Conservation (phyloP, 2,888 invertebrate genomes). For the Chloromyia formosa region DNA sequence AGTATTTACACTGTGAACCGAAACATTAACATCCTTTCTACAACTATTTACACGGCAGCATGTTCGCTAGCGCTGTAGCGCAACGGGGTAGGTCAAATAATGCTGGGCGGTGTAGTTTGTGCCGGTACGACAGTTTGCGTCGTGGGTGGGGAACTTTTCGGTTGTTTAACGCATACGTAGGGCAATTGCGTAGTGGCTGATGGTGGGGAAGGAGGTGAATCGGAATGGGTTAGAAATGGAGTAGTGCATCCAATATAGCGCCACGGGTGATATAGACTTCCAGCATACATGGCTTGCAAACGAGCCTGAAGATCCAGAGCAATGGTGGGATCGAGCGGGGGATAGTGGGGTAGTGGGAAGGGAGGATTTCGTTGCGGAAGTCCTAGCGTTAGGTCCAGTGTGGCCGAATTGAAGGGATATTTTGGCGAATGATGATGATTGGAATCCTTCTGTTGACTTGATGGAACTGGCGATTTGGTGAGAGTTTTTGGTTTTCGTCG, state of each 20-base stretch:
- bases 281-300: slow-evolving; percentile 63
- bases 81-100: slow-evolving; percentile 65
- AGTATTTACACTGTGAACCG: too few species aligned
- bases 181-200: slow-evolving; percentile 51
- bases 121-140: slow-evolving; percentile 13
- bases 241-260: slow-evolving; percentile 60
- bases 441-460: slow-evolving; percentile 51
- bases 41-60: slow-evolving; percentile 55
- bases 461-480: slow-evolving; percentile 68
- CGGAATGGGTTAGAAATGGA: slow-evolving; percentile 61
- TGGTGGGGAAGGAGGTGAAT: slow-evolving; percentile 60
- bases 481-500: slow-evolving; percentile 86
- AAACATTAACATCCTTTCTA: slow-evolving; percentile 3
- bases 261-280: slow-evolving; percentile 63
- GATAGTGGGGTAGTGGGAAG: slow-evolving; percentile 57
- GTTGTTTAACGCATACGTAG: slow-evolving; percentile 59
- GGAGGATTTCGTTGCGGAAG: slow-evolving; percentile 57
- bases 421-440: slow-evolving; percentile 53
- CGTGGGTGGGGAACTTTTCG: slow-evolving; percentile 59
- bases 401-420: slow-evolving; percentile 60
- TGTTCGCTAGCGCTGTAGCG: slow-evolving; percentile 63
- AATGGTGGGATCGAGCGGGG: slow-evolving; percentile 62
- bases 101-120: slow-evolving; percentile 59
- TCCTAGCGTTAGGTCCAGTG: slow-evolving; percentile 60
- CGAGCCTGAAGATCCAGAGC: slow-evolving; percentile 64